These are phyloP conservation scores for Pimpla rufipes DNA, from an alignment of 2,888 invertebrate species.

Conservation along the genomic window DNA sequence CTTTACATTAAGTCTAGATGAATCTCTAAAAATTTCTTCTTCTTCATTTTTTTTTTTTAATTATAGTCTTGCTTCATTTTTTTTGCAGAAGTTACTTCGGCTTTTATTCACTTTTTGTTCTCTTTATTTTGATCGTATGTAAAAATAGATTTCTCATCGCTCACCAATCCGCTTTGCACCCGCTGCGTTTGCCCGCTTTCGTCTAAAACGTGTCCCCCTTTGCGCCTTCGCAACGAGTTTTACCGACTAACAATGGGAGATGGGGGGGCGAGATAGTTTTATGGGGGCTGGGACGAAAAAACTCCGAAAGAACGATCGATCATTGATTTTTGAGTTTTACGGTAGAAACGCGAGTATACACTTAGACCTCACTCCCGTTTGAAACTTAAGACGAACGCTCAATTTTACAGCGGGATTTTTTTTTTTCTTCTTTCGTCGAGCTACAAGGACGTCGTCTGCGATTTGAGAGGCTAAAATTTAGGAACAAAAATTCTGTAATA, in stretches of 20 bases:
- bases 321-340: slow-evolving; percentile 58
- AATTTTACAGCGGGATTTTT: slow-evolving; percentile 49
- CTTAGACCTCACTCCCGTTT: slow-evolving; percentile 54
- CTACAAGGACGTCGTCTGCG: slow-evolving; percentile 63
- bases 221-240: slow-evolving; percentile 55
- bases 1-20: slow-evolving; percentile 69
- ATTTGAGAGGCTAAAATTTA: slow-evolving; percentile 50
- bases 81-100: slow-evolving; percentile 70
- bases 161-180: slow-evolving; percentile 68
- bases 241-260: slow-evolving; percentile 57
- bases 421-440: slow-evolving; percentile 9
- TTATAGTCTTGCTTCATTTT: slow-evolving; percentile 50
- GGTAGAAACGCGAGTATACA: slow-evolving; percentile 73
- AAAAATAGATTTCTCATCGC: slow-evolving; percentile 80
- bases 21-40: slow-evolving; percentile 68
- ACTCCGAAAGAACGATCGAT: slow-evolving; percentile 26
- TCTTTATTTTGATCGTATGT: slow-evolving; percentile 77
- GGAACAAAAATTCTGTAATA: slow-evolving; percentile 6
- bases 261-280: not conserved
- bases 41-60: slow-evolving; percentile 47
- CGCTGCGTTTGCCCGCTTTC: slow-evolving; percentile 40
- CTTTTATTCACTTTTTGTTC: slow-evolving; percentile 65
- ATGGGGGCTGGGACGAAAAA: slow-evolving; percentile 28
- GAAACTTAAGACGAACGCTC: slow-evolving; percentile 33
- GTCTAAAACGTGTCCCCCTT: slow-evolving; percentile 44